Conservation (phyloP, 1,140 invertebrate genomes). For the Drosophila willistoni region DNA sequence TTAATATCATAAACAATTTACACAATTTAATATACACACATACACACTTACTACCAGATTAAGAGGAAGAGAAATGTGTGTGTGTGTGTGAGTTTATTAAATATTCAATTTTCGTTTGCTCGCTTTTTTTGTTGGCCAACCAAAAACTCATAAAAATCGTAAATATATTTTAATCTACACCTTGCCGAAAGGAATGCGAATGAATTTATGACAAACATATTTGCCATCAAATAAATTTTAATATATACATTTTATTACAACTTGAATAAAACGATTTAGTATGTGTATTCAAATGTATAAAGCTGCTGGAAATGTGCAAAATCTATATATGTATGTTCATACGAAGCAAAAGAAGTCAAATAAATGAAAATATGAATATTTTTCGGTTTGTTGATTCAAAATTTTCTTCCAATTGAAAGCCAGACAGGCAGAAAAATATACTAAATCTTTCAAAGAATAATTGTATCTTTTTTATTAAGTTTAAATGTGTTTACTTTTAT, state of each 20-base stretch:
- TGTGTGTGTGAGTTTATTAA: slow-evolving; percentile 27
- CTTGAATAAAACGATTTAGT: slow-evolving; percentile 5
- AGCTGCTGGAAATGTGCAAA: background rate
- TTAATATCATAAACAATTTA: slow-evolving; percentile 58
- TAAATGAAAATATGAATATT: background rate
- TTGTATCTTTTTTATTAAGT: too few species aligned
- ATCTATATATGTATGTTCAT: background rate
- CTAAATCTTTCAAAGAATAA: slow-evolving; percentile 1
- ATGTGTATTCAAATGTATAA: background rate
- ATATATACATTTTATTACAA: slow-evolving; percentile 47
- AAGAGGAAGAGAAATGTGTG: background rate
- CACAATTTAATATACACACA: slow-evolving; percentile 26
- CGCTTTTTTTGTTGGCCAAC: slow-evolving; percentile 3
- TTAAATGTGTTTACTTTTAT: too few species aligned
- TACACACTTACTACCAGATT: slow-evolving; percentile 6
- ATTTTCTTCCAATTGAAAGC: background rate
- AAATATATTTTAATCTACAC: slow-evolving; percentile 13
- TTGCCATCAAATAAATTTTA: slow-evolving; percentile 38
- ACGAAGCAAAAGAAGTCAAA: background rate
- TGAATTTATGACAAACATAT: slow-evolving; percentile 12
- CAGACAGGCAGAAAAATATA: background rate
- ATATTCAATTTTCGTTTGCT: slow-evolving; percentile 52
- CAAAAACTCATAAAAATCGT: slow-evolving; percentile 49
- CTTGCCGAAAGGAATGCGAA: background rate
- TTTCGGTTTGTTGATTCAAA: background rate